A percentile compares a stretch with the other conserved stretches of the same genome.
phyloP scores from a whole-genome alignment of 2,797 vertebrate species.

The Hypotaenidia okinawae region DNA sequence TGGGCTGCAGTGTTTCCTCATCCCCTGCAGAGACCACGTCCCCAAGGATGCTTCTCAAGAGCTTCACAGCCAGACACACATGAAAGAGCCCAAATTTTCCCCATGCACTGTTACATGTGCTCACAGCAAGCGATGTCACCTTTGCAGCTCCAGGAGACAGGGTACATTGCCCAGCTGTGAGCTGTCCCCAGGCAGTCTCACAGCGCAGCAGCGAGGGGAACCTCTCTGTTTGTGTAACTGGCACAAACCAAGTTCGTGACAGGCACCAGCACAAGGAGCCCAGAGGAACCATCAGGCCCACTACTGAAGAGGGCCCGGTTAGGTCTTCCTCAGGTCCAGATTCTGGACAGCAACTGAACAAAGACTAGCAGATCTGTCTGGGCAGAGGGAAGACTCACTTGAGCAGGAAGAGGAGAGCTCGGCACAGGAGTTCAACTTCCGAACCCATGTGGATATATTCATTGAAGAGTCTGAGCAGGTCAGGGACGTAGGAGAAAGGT shows the following conservation, averaged over 20 bases:
- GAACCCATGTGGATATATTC: constrained; percentile 84
- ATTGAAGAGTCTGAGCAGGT: constrained; percentile 88
- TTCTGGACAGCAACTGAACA: not conserved
- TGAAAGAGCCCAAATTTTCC: not conserved
- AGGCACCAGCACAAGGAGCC: not conserved
- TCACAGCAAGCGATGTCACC: fast-evolving
- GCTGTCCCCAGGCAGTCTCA: not conserved
- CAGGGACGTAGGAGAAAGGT: constrained; percentile 91
- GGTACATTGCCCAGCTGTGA: not conserved
- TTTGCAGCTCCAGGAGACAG: not conserved
- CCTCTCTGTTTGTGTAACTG: fast-evolving
- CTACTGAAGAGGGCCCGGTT: not conserved
- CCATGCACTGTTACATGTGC: fast-evolving
- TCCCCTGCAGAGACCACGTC: not conserved
- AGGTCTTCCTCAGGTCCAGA: not conserved
- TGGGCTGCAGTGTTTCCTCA: not conserved
- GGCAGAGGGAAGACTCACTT: constrained; percentile 76
- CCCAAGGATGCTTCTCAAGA: not conserved
- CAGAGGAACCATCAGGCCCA: not conserved
- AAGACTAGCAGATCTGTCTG: not conserved
- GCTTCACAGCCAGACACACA: not conserved
- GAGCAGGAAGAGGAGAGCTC: constrained; percentile 95
- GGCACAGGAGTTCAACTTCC: constrained; percentile 91
- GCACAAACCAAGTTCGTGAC: not conserved
- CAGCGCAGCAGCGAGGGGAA: not conserved